phyloP scores from a whole-genome alignment of 2,113 vertebrate species.

The Stigmatopora argus region DNA sequence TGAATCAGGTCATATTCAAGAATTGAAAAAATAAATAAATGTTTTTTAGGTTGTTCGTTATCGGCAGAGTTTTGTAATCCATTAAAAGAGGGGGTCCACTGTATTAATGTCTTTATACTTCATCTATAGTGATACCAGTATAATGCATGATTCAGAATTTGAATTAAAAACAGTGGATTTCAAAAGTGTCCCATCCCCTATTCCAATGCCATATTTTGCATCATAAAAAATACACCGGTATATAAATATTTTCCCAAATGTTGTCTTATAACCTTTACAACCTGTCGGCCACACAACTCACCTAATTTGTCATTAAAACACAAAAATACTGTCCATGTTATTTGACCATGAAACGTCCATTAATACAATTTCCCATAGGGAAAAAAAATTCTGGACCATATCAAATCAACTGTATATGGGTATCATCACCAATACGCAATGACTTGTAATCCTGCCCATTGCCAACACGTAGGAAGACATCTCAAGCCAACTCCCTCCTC shows the following conservation, averaged over 20 bases:
- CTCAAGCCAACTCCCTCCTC: background rate
- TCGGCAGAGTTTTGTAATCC: too few relatives aligned
- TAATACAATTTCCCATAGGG: background rate
- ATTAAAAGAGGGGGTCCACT: too few relatives aligned
- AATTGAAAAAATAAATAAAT: too few relatives aligned
- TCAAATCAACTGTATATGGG: background rate
- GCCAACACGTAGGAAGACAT: conserved; percentile 40
- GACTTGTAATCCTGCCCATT: conserved; percentile 8
- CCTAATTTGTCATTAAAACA: background rate
- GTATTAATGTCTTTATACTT: background rate
- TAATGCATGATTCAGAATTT: background rate
- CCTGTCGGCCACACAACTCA: background rate
- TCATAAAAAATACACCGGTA: too few relatives aligned
- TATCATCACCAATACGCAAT: background rate
- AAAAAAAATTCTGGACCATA: background rate
- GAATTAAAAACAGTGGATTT: background rate
- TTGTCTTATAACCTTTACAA: too few relatives aligned
- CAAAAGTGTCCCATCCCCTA: too few relatives aligned
- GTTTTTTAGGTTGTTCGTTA: too few relatives aligned
- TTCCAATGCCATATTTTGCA: too few relatives aligned
- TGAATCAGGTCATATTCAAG: too few relatives aligned
- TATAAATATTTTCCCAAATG: too few relatives aligned
- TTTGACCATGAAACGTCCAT: background rate
- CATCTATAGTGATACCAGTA: background rate
- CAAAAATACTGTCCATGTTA: background rate